Evolutionary conservation across 2,888 invertebrate genomes (phyloP).

Genomic region (Melieria picta): DNA sequence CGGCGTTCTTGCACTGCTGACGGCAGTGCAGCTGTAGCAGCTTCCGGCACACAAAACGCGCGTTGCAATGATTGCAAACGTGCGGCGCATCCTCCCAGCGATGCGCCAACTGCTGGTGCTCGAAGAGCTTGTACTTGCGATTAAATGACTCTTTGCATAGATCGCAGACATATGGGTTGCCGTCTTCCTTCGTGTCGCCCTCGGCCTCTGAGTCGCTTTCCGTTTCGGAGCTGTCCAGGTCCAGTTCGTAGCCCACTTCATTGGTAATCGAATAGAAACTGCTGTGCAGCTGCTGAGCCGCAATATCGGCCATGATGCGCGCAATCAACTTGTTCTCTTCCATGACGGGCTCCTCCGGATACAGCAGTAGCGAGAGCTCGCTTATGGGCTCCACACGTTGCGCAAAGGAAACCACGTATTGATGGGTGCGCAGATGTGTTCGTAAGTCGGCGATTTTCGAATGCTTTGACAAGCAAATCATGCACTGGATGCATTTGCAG

Average conservation of each 20-base stretch:
- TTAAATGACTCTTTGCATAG: constrained; percentile 52
- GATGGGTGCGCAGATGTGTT: constrained; percentile 56
- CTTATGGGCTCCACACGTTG: constrained; percentile 43
- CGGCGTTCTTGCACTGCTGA: constrained; percentile 59
- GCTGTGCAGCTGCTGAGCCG: constrained; percentile 48
- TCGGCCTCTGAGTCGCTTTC: constrained; percentile 44
- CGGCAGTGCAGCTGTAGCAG: constrained; percentile 69
- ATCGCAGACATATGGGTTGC: constrained; percentile 51
- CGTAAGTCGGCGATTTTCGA: constrained; percentile 57
- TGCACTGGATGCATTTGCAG: constrained; percentile 61
- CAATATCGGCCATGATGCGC: constrained; percentile 52
- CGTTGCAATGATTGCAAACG: constrained; percentile 68
- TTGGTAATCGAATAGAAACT: constrained; percentile 63
- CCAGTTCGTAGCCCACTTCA: constrained; percentile 60
- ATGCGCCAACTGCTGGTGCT: constrained; percentile 57
- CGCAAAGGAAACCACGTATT: constrained; percentile 45
- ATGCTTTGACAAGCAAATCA: constrained; percentile 61
- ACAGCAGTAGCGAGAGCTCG: constrained; percentile 49
- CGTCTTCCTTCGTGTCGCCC: constrained; percentile 16
- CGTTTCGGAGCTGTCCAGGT: constrained; percentile 54
- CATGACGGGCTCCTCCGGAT: constrained; percentile 50
- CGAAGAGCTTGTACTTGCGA: constrained; percentile 58
- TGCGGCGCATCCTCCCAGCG: constrained; percentile 67
- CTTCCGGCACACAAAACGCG: constrained; percentile 68
- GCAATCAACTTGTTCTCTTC: constrained; percentile 42